Evolutionary conservation across 1,140 invertebrate genomes (phyloP).

Genomic region (Euwallacea fornicatus): DNA sequence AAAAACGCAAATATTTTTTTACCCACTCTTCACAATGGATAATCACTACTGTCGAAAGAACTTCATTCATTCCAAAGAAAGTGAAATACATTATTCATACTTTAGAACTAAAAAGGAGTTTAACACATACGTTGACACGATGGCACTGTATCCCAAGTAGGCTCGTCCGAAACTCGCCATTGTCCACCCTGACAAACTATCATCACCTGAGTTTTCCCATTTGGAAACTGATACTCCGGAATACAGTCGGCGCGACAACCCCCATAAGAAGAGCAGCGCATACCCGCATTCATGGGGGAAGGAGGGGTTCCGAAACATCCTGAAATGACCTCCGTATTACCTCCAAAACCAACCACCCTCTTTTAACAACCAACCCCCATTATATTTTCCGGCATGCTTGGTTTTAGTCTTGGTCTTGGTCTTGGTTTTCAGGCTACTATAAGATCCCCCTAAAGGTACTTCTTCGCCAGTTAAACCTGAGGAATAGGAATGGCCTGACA

Average conservation of each 20-base stretch:
- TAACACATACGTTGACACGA: slow-evolving; percentile 63
- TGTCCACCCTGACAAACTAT: slow-evolving; percentile 59
- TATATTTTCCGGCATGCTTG: slow-evolving; percentile 1
- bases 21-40: too few relatives aligned
- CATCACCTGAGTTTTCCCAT: slow-evolving; percentile 57
- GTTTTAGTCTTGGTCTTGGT: slow-evolving; percentile 24
- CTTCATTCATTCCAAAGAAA: too few relatives aligned
- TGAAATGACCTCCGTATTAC: slow-evolving; percentile 6
- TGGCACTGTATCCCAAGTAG: slow-evolving; percentile 57
- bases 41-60: too few relatives aligned
- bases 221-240: slow-evolving; percentile 62
- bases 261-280: slow-evolving; percentile 54
- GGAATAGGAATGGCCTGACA: too few relatives aligned
- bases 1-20: neutral
- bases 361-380: slow-evolving; percentile 9
- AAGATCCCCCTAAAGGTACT: neutral
- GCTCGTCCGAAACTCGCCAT: slow-evolving; percentile 61
- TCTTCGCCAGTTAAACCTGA: neutral
- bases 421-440: slow-evolving; percentile 6
- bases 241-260: slow-evolving; percentile 62
- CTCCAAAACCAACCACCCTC: neutral
- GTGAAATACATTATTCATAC: neutral
- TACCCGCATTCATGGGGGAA: slow-evolving; percentile 53
- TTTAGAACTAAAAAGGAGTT: too few relatives aligned
- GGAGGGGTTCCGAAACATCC: slow-evolving; percentile 43